phyloP scores from a whole-genome alignment of 1,140 invertebrate species.

The Diplogasteroides magnus region DNA sequence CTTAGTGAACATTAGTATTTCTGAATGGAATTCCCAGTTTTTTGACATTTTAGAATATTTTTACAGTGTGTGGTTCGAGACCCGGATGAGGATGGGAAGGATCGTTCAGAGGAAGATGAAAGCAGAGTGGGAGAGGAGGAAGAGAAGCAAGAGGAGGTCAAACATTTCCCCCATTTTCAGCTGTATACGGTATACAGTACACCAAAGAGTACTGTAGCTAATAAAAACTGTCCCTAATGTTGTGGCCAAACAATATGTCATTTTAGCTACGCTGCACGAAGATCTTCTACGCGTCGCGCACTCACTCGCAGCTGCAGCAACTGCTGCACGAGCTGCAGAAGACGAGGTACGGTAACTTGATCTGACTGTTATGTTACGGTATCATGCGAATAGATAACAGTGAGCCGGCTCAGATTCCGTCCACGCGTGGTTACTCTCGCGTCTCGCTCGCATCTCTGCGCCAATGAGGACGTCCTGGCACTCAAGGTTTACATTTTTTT shows the following conservation, averaged over 20 bases:
- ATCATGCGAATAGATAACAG: neutral
- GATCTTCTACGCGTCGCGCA: constrained; percentile 66
- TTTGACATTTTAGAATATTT: neutral
- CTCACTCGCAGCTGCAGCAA: constrained; percentile 90
- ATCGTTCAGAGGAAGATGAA: constrained; percentile 41
- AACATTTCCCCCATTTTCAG: constrained; percentile 56
- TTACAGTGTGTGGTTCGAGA: constrained; percentile 15
- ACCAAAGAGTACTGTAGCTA: no score
- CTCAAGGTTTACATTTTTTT: no score
- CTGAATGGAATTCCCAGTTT: no score
- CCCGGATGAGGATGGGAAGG: constrained; percentile 30
- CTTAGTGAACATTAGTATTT: no score
- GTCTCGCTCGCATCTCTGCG: constrained; percentile 85
- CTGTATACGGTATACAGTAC: neutral
- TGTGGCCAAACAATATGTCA: no score
- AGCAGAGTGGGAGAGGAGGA: constrained; percentile 56
- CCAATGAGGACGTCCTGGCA: constrained; percentile 74
- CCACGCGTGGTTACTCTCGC: constrained; percentile 75
- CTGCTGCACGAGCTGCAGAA: constrained; percentile 83
- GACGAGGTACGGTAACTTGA: constrained; percentile 61
- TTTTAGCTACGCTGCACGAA: no score
- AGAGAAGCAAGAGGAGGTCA: constrained; percentile 57
- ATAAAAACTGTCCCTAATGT: no score
- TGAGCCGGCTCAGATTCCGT: constrained; percentile 61
- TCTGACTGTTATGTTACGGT: no score